Evolutionary conservation across 92 coral and sea anemone genomes (phyloP).

Genomic region (Porites rus): DNA sequence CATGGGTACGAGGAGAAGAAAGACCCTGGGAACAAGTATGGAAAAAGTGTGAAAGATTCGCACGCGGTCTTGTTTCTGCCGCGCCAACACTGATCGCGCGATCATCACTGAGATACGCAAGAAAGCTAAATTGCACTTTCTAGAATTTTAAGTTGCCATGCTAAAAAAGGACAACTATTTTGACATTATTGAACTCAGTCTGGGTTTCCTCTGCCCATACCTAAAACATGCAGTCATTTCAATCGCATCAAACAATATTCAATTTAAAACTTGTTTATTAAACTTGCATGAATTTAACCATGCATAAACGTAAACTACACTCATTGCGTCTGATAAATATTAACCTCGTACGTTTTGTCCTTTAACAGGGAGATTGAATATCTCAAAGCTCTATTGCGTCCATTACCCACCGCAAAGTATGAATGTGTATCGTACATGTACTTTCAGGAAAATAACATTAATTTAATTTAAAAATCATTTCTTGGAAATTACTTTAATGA

Average conservation of each 20-base stretch:
- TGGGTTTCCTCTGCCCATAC: too few species aligned
- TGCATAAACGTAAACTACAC: neutral
- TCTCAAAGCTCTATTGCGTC: conserved; percentile 82
- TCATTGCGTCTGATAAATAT: neutral
- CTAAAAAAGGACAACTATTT: too few species aligned
- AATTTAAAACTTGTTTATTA: neutral
- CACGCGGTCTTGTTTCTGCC: too few species aligned
- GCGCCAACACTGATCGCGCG: too few species aligned
- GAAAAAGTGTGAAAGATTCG: too few species aligned
- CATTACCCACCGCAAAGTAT: conserved; percentile 76
- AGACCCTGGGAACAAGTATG: too few species aligned
- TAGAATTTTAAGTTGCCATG: too few species aligned
- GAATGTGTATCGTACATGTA: conserved; percentile 31
- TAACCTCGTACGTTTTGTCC: conserved; percentile 53
- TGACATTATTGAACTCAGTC: too few species aligned
- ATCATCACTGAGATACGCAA: too few species aligned
- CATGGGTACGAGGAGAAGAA: too few species aligned
- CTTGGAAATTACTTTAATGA: neutral
- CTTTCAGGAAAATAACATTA: neutral
- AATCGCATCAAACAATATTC: neutral
- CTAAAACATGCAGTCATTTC: neutral
- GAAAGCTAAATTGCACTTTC: too few species aligned
- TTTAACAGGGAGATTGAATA: conserved; percentile 85
- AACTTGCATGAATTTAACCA: neutral
- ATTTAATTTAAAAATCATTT: neutral